Base-by-base conservation (phyloP, 2,888 invertebrate species). In the Sceliomorpha sp. region DNA sequence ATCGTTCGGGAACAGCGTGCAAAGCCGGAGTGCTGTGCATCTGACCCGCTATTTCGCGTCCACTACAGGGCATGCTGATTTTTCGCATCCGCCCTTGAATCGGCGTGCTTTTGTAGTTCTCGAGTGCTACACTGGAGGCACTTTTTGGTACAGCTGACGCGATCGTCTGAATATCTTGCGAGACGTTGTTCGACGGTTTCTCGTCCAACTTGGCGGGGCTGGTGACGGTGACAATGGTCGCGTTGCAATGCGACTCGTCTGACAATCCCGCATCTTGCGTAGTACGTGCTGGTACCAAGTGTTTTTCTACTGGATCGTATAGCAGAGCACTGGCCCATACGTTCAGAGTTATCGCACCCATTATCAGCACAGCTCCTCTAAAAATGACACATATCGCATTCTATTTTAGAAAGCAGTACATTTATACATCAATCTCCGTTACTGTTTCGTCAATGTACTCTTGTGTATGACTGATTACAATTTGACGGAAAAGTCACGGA, bases 241-340 rank as follows among this genome's bases (percentile, higher is more conserved):
- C 89, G 0, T 88, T 84, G 0, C 88, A 87, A 26, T 88, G 68
- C 1, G 79, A 84, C 0, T 88, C 67, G 12, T 72, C 80, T 15
- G 89, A 89, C 0, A 83, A 72, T 2, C 82, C 70, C 9, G 56
- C 88, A 0, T 85, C 82, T 5, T 89, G 89, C 53, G 89, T 72
- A 86, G 89, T 6, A 14, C 72, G n/a, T n/a, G 87, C 88, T 37
- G 45, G 2, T 45, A 94, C 92, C 92, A 95, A 91, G 81, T 96
- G 96, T 73, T 92, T 92, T 72, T 94, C 94, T 0, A 96, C 96
- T 0, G 96, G 96, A 69, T 96, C 94, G 88, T 96, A 96, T 40
- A 96, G 92, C 8, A 96, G 85, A 1, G 96, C 95, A 0, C 95
- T 94, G 6, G 95, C 94, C 92, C 95, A 94, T 0, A 95, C 94